A percentile compares a stretch with the other conserved stretches of the same genome.
These are phyloP conservation scores for Pangasius mekongensis DNA, from an alignment of 2,797 vertebrate species.

Conservation along the genomic window DNA sequence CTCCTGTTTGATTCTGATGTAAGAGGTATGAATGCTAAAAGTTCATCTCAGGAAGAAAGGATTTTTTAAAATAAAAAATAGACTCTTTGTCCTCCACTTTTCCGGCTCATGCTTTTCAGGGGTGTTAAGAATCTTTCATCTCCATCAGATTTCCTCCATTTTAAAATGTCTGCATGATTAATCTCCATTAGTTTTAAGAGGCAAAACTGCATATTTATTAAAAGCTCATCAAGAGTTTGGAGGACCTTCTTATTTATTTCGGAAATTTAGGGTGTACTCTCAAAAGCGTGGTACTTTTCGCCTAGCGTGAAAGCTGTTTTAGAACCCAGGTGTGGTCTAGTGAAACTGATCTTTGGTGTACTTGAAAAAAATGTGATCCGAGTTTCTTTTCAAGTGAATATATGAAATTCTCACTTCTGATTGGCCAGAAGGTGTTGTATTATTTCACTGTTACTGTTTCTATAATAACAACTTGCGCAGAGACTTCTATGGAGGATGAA, in stretches of 20 bases:
- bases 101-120: conserved; percentile 26
- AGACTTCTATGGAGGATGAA: background rate
- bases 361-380: background rate
- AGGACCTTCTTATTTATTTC: conserved; percentile 32
- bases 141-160: conserved; percentile 24
- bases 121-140: conserved; percentile 25
- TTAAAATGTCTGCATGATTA: conserved; percentile 23
- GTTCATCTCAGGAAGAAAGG: conserved; percentile 31
- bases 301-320: background rate
- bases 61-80: conserved; percentile 42
- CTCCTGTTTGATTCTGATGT: conserved; percentile 67
- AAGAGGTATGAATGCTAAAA: conserved; percentile 53
- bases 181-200: conserved; percentile 19
- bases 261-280: background rate
- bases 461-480: background rate
- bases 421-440: background rate
- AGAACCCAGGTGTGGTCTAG: background rate
- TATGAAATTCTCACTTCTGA: background rate
- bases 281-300: background rate
- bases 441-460: background rate
- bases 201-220: conserved; percentile 16
- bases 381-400: background rate
- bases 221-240: conserved; percentile 2
- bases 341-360: background rate
- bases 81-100: conserved; percentile 28